phyloP scores from a whole-genome alignment of 2,797 vertebrate genomes.

The Uromys caudimaculatus region DNA sequence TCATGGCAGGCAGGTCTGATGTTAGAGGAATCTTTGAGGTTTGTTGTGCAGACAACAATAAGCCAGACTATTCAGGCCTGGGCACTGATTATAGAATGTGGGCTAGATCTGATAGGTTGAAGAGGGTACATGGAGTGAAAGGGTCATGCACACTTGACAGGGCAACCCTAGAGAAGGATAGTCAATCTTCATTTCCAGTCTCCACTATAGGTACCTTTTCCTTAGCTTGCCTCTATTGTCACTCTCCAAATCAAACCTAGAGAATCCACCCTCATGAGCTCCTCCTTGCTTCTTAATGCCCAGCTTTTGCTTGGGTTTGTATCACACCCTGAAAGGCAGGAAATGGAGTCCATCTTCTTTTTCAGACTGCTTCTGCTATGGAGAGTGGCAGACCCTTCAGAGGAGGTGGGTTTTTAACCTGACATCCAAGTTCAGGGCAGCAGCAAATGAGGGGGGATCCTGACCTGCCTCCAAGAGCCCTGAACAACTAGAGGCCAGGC shows the following conservation, averaged over 20 bases:
- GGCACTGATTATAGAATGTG: background rate
- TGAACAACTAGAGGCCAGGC: background rate
- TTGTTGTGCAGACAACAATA: background rate
- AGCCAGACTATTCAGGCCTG: background rate
- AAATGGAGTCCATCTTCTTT: background rate
- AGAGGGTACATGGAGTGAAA: background rate
- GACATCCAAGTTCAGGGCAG: too few species aligned
- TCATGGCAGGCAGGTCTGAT: background rate
- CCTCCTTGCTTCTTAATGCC: background rate
- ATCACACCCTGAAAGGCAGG: background rate
- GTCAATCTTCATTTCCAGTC: background rate
- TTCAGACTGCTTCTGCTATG: background rate
- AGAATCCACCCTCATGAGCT: background rate
- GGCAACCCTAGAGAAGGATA: background rate
- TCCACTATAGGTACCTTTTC: background rate
- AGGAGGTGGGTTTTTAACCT: too few species aligned
- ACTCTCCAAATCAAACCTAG: background rate
- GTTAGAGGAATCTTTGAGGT: background rate
- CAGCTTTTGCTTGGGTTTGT: background rate
- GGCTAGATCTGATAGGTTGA: background rate
- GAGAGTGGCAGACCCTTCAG: too few species aligned
- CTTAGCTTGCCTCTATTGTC: background rate
- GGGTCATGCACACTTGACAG: background rate
- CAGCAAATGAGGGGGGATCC: too few species aligned
- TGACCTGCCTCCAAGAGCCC: background rate